Evolutionary conservation across 2,888 invertebrate genomes (phyloP).

Genomic region (Drosophila kanekoi): DNA sequence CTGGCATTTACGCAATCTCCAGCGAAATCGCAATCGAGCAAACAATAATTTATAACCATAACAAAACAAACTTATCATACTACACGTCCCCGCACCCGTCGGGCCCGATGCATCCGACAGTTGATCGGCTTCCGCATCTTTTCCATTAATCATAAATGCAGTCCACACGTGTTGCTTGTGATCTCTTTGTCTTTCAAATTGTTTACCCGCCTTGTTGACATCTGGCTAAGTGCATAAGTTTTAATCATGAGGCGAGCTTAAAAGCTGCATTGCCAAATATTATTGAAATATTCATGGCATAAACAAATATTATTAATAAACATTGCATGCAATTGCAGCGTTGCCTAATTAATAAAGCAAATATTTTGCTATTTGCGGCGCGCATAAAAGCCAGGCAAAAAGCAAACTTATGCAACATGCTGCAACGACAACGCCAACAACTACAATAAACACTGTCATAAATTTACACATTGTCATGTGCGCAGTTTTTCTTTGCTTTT

Average conservation of each 20-base stretch:
- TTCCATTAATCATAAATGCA: slow-evolving; percentile 52
- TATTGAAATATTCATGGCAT: slow-evolving; percentile 44
- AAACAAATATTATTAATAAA: slow-evolving; percentile 65
- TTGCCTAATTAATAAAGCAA: slow-evolving; percentile 78
- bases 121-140: slow-evolving; percentile 47
- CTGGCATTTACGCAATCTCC: slow-evolving; percentile 41
- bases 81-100: slow-evolving; percentile 1
- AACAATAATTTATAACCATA: slow-evolving; percentile 39
- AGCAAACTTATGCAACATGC: slow-evolving; percentile 52
- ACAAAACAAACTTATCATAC: slow-evolving; percentile 28
- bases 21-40: slow-evolving; percentile 14
- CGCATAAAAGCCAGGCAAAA: slow-evolving; percentile 59
- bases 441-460: slow-evolving; percentile 60
- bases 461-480: slow-evolving; percentile 77
- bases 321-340: slow-evolving; percentile 46
- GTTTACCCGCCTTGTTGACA: slow-evolving; percentile 48
- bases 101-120: slow-evolving; percentile 7
- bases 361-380: slow-evolving; percentile 70
- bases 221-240: slow-evolving; percentile 49
- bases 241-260: slow-evolving; percentile 33
- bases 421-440: slow-evolving; percentile 23
- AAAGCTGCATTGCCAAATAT: slow-evolving; percentile 69
- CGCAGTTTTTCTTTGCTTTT: slow-evolving; percentile 43
- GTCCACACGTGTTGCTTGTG: slow-evolving; percentile 13
- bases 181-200: slow-evolving; percentile 33